phyloP scores from a whole-genome alignment of 2,113 vertebrate genomes.

The Sphaerodactylus townsendi region DNA sequence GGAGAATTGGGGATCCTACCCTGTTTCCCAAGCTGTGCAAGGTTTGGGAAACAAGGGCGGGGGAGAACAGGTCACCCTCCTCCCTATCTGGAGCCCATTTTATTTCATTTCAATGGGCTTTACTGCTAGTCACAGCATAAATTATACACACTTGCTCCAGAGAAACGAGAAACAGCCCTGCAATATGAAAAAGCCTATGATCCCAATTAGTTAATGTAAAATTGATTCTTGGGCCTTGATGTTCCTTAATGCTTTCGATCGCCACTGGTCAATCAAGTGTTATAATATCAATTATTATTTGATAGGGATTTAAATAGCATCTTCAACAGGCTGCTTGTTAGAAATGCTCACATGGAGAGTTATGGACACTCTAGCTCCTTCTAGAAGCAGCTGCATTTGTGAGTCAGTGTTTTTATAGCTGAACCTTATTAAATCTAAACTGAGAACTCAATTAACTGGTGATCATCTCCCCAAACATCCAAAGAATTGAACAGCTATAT shows the following conservation, averaged over 20 bases:
- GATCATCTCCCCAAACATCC: not conserved
- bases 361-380: not conserved
- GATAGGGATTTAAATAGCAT: not conserved
- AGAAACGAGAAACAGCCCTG: not conserved
- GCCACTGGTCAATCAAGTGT: not conserved
- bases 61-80: no score
- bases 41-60: no score
- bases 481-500: not conserved
- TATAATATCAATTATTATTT: not conserved
- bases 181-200: rapidly evolving
- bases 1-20: no score
- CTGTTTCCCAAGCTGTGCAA: no score
- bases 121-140: no score
- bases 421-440: not conserved
- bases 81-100: no score
- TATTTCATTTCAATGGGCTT: no score
- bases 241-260: not conserved
- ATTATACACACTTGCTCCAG: not conserved
- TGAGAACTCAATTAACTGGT: not conserved
- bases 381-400: not conserved
- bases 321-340: not conserved
- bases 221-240: rapidly evolving
- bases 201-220: not conserved
- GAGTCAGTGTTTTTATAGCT: not conserved
- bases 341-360: not conserved